Base-by-base conservation (phyloP, 2,888 invertebrate species). In the Callyntrura guangdongensis region DNA sequence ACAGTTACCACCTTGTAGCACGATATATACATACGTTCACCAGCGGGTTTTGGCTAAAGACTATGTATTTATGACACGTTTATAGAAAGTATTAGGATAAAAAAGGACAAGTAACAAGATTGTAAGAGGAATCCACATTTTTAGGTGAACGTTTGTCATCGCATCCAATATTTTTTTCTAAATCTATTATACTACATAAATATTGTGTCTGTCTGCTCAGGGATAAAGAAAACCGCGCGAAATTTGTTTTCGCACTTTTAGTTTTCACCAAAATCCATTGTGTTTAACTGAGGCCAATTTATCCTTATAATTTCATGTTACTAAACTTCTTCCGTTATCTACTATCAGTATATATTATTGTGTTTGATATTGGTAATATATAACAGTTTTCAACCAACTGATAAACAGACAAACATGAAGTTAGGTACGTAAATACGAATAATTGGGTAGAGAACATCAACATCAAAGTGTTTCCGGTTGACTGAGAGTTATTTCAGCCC, bases 361-460 rank as follows among this genome's bases (percentile, higher is more conserved):
- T n/a, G n/a, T n/a, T 17, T 69, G 17, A 36, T 47, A 47, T 8
- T 72, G 72, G 22, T 72, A 47, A 47, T 47, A 74, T 74, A 49
- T 49, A 49, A 74, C n/a, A n/a, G 12, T 74, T 47, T 47, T 49
- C 0, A 12, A 22, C 74, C 14, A 22, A 74, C 47, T 74, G 8
- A 74, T n/a, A 47, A 74, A 74, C 49, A 20, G 49, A 49, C 47
- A 74, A 74, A 49, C 9, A 49, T 17, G 9, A 49, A 74, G 22
- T 81, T 88, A 88, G 88, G 88, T 88, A 88, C 88, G 82, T 47
- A 88, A 88, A 82, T 88, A 88, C 88, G 88, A 88, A 82, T 88
- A 82, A 59, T 82, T 79, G 49, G 87, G 72, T 87, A 87, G 47
- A n/a, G n/a, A 25, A 77, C 49, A 77, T 59, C 25, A 45, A 69